Conservation (phyloP, 2,113 vertebrate genomes). For the Scortum barcoo region DNA sequence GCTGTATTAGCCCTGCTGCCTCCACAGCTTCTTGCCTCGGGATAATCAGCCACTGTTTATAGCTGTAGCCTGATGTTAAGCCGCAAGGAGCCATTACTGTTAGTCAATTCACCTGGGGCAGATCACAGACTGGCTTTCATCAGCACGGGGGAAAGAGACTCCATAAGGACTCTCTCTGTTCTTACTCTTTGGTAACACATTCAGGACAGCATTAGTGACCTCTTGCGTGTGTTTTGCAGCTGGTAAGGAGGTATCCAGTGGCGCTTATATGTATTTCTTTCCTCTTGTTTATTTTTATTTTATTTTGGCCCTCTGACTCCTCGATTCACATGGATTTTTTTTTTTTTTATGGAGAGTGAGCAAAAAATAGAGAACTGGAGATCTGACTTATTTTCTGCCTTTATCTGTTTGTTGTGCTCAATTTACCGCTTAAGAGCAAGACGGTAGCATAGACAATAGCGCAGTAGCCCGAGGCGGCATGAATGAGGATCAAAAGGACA, state of each 20-base stretch:
- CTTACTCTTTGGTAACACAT: conserved; percentile 20
- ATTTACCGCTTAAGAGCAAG: conserved; percentile 14
- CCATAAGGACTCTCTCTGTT: conserved; percentile 27
- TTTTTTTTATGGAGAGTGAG: background rate
- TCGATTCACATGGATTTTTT: conserved; percentile 6
- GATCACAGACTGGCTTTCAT: conserved; percentile 57
- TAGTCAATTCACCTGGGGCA: conserved; percentile 59
- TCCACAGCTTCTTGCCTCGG: conserved; percentile 43
- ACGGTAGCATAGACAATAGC: conserved; percentile 1
- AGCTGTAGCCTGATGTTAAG: conserved; percentile 46
- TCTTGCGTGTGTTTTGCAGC: conserved; percentile 32
- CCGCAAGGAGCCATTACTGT: conserved; percentile 53
- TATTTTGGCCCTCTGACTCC: background rate
- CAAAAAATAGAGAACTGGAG: conserved; percentile 1
- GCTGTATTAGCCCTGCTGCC: conserved; percentile 56
- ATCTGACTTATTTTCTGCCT: conserved; percentile 3
- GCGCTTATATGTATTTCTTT: background rate
- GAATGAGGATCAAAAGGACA: conserved; percentile 16
- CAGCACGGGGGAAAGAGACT: conserved; percentile 25
- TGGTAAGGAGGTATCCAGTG: background rate
- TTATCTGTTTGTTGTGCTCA: conserved; percentile 29
- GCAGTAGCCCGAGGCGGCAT: conserved; percentile 1
- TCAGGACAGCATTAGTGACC: conserved; percentile 42
- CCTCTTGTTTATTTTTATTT: conserved; percentile 1
- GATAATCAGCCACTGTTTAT: conserved; percentile 63